phyloP scores from a whole-genome alignment of 2,113 vertebrate genomes.

The Tauraco erythrolophus region DNA sequence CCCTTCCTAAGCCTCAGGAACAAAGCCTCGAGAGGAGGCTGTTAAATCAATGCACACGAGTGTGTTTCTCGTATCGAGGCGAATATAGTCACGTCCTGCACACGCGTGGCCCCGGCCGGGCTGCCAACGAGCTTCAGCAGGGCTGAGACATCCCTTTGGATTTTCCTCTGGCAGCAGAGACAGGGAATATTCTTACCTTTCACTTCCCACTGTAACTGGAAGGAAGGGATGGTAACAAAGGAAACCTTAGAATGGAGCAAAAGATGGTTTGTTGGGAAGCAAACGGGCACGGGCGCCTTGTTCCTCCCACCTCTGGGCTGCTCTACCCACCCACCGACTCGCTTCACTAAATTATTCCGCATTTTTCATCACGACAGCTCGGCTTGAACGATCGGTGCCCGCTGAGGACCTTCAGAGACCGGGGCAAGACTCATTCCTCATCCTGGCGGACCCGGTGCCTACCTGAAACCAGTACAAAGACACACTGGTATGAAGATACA shows the following conservation, averaged over 20 bases:
- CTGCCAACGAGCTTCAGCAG: neutral
- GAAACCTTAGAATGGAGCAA: neutral
- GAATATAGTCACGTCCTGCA: too few relatives aligned
- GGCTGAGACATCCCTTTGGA: neutral
- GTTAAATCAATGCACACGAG: neutral
- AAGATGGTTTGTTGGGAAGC: neutral
- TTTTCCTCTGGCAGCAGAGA: neutral
- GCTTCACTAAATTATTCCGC: neutral
- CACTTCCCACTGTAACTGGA: neutral
- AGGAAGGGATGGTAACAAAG: neutral
- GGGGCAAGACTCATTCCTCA: rapidly evolving
- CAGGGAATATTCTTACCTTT: neutral
- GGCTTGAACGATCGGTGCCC: neutral
- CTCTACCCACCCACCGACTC: neutral
- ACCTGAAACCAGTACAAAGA: neutral
- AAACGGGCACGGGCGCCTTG: neutral
- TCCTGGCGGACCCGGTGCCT: neutral
- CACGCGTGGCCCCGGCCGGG: neutral
- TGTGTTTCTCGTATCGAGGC: too few relatives aligned
- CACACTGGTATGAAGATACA: too few relatives aligned
- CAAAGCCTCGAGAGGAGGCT: neutral
- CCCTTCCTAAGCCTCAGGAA: neutral
- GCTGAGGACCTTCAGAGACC: neutral
- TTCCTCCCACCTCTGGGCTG: neutral
- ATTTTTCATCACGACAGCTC: neutral